Evolutionary conservation across 2,797 vertebrate genomes (phyloP), one percentile per base, ranked within the genome.

Genomic region (Xiphorhynchus erythropygius): DNA sequence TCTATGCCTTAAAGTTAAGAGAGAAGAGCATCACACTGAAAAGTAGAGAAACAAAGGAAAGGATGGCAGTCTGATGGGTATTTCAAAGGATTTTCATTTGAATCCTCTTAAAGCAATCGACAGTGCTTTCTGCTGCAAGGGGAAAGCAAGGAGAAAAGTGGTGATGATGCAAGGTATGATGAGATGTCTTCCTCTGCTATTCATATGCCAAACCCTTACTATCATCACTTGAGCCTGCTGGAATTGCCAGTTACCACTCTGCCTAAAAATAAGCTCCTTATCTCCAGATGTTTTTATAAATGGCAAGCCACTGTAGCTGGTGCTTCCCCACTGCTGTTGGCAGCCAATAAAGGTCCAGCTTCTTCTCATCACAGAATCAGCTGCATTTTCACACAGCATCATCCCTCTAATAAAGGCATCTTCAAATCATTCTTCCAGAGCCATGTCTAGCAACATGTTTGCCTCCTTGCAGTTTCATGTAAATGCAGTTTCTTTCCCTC

Each of bases 261-360:
- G 64, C 71, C 68, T 84, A 56, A 85, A 96, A 96, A 81, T 62
- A 93, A 85, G 56, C 53, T 91, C 18, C 73, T 94, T 85, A 78
- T 89, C 89, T 89, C 89, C 84, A 92, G 78, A 84, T 77, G 65
- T 71, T 92, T 89, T 90, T 68, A 64, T 83, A 89, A 90, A 87
- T 50, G 78, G 28, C 70, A 85, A 85, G 60, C 68, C 35, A 60
- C 22, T 44, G 41, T 52, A 76, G 57, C 57, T 13, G 6, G 90
- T 87, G 75, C 64, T 93, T 95, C 60, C 84, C 93, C 60, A 39
- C 39, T 68, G 78, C 84, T 83, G 33, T 35, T 80, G 42, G 75
- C 71, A 95, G 75, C 57, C 80, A 25, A 25, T 62, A n/a, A 68
- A 88, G 19, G 74, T 87, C 62, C 70, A 73, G 47, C 25, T 76